Evolutionary conservation across 2,888 invertebrate species (phyloP).

Genomic region (Drosophila subsilvestris): DNA sequence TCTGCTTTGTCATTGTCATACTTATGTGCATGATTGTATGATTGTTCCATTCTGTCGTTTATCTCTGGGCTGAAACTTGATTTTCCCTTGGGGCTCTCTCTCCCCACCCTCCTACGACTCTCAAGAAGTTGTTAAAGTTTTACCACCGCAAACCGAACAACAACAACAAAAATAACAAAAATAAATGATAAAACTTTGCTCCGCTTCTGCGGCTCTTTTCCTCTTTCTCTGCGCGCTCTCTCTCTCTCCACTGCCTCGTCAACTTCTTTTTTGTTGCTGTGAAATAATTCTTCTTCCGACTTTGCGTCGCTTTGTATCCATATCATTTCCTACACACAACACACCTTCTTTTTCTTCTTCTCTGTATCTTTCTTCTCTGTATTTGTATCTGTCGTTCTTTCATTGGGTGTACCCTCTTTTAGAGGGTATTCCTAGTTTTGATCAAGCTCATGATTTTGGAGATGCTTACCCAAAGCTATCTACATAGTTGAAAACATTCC

Average conservation of each 20-base stretch:
- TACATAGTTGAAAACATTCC: not conserved
- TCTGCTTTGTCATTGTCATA: slow-evolving; percentile 68
- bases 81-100: slow-evolving; percentile 15
- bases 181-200: slow-evolving; percentile 65
- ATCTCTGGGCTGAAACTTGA: slow-evolving; percentile 35
- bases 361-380: slow-evolving; percentile 15
- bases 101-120: slow-evolving; percentile 37
- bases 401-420: not conserved
- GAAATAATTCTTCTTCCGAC: slow-evolving; percentile 44
- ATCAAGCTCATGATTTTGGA: not conserved
- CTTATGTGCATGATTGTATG: slow-evolving; percentile 41
- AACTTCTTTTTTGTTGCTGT: slow-evolving; percentile 40
- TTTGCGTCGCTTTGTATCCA: slow-evolving; percentile 40
- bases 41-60: slow-evolving; percentile 16
- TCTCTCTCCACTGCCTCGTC: slow-evolving; percentile 26
- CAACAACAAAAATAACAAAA: slow-evolving; percentile 49
- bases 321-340: slow-evolving; percentile 46
- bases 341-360: slow-evolving; percentile 39
- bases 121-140: slow-evolving; percentile 73
- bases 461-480: not conserved
- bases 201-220: slow-evolving; percentile 42
- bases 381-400: not conserved
- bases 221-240: too few species aligned
- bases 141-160: slow-evolving; percentile 50
- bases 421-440: not conserved